phyloP scores from a whole-genome alignment of 2,888 invertebrate genomes.

The Drosophila ustulata region DNA sequence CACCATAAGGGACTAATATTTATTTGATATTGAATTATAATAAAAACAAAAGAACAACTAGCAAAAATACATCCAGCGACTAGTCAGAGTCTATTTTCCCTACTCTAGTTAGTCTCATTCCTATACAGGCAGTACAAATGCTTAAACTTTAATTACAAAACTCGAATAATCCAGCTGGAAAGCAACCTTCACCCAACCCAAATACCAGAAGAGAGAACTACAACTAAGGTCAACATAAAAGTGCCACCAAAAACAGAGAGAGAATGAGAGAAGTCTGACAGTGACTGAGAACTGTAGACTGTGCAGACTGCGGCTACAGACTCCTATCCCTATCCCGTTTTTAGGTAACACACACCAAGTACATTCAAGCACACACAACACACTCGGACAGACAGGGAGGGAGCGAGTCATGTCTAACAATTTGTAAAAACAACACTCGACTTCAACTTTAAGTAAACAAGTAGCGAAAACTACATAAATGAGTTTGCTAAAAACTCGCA shows the following conservation, averaged over 20 bases:
- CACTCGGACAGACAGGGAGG: constrained; percentile 7
- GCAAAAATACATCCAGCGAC: too few species aligned
- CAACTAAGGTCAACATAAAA: constrained; percentile 43
- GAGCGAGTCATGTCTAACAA: constrained; percentile 60
- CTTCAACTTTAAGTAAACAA: constrained; percentile 79
- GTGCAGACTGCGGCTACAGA: constrained; percentile 6
- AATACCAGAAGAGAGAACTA: constrained; percentile 10
- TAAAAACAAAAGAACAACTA: too few species aligned
- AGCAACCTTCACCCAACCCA: constrained; percentile 10
- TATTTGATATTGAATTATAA: too few species aligned
- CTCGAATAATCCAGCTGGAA: constrained; percentile 32
- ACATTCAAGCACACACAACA: constrained; percentile 9
- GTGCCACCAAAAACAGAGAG: constrained; percentile 13
- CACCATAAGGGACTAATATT: too few species aligned
- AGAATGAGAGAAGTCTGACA: constrained; percentile 2
- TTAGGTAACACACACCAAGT: constrained; percentile 30
- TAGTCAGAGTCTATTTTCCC: background rate
- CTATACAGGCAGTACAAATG: background rate
- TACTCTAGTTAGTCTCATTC: constrained; percentile 1
- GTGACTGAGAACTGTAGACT: constrained; percentile 9
- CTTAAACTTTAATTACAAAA: constrained; percentile 48
- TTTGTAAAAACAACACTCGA: constrained; percentile 81
- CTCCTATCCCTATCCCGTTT: constrained; percentile 27
- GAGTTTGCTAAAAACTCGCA: constrained; percentile 77
- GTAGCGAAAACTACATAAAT: constrained; percentile 78